phyloP scores from a whole-genome alignment of 92 coral and sea anemone species.

The Phenganax marumi region DNA sequence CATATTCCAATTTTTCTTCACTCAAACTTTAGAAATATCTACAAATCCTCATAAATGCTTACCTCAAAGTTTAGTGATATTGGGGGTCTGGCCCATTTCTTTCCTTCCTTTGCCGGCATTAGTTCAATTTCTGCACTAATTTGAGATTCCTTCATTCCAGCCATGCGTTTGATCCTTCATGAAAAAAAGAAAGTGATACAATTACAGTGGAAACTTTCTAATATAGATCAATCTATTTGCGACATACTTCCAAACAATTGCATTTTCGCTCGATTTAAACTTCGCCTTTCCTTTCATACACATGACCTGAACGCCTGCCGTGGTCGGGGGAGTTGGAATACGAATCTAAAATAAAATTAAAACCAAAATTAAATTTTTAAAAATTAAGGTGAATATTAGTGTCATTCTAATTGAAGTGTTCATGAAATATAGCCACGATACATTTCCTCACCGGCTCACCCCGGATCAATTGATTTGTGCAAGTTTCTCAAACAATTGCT shows the following conservation, averaged over 20 bases:
- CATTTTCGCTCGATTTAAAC: conserved; percentile 99
- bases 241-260: conserved; percentile 99
- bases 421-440: too few relatives aligned
- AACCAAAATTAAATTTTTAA: not conserved
- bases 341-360: conserved; percentile 62
- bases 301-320: conserved; percentile 98
- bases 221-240: not conserved
- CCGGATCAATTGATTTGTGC: too few relatives aligned
- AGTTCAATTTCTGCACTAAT: conserved; percentile 98
- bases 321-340: conserved; percentile 98
- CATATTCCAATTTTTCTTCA: too few relatives aligned
- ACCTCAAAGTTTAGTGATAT: conserved; percentile 99
- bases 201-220: not conserved
- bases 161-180: conserved; percentile 92
- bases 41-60: not conserved
- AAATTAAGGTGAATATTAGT: not conserved
- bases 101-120: conserved; percentile 93
- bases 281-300: conserved; percentile 99
- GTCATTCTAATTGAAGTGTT: too few relatives aligned
- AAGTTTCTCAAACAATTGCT: too few relatives aligned
- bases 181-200: not conserved
- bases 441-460: too few relatives aligned
- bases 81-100: conserved; percentile 99
- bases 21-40: not conserved
- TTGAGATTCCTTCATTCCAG: conserved; percentile 99